phyloP scores from a whole-genome alignment of 2,888 invertebrate genomes.

The Eupithecia inturbata region DNA sequence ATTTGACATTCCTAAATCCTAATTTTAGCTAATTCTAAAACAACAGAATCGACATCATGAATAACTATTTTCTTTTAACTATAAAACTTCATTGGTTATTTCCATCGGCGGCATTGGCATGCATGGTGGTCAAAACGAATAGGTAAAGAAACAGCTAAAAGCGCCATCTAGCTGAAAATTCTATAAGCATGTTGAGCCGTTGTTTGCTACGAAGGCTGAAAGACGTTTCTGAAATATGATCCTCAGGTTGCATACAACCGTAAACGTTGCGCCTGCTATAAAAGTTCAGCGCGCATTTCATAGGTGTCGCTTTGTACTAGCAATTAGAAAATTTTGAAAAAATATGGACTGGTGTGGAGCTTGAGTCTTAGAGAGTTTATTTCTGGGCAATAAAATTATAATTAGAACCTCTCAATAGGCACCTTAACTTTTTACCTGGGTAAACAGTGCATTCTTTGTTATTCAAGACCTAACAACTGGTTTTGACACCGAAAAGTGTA shows the following conservation, averaged over 20 bases:
- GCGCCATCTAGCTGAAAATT: conserved; percentile 16
- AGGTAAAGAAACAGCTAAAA: neutral
- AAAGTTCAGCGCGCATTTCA: conserved; percentile 18
- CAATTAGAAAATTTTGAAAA: neutral
- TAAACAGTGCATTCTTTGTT: no score
- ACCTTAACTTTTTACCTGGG: no score
- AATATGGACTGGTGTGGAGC: neutral
- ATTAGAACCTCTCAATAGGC: no score
- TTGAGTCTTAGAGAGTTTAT: neutral
- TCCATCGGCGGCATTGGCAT: no score
- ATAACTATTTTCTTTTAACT: no score
- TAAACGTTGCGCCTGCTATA: neutral
- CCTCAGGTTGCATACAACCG: neutral
- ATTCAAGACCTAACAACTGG: no score
- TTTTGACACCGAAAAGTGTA: neutral
- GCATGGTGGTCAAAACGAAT: neutral
- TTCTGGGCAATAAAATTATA: no score
- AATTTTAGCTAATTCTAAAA: no score
- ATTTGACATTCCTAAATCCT: no score
- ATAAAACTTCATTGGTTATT: no score
- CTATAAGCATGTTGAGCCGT: neutral
- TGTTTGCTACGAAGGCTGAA: conserved; percentile 2
- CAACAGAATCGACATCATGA: no score
- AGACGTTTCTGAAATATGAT: neutral
- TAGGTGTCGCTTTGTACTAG: conserved; percentile 32